Base-by-base conservation (phyloP, 2,888 invertebrate species). In the Monochamus alternatus region DNA sequence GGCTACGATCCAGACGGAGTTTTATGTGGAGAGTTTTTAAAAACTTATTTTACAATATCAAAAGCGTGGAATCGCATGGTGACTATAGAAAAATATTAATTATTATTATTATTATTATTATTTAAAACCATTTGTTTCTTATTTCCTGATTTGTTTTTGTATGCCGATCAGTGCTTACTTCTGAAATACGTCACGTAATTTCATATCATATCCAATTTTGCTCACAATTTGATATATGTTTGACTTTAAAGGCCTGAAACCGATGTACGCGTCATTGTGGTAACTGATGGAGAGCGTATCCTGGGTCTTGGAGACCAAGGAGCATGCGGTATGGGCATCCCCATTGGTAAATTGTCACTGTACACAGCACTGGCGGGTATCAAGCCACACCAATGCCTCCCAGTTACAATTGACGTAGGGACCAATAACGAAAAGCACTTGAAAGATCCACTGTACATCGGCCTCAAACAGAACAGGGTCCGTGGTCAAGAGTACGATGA, bases 261-360 rank as follows among this genome's bases (percentile, higher is more conserved):
- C 31, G 96, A 97, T 87, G 94, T 97, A 4, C 92, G 96, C 5
- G 97, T 96, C 0, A 94, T 97, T 84, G 97, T 98, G 9, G 98
- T 99, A 59, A 99, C 99, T 0, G 99, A 99, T 88, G 99, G 99
- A 14, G 99, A 99, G 89, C 93, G 99, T 73, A 99, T 99, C 88
- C 91, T 99, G 73, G 99, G 99, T 4, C 91, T 99, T 71, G 99
- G 99, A 3, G 99, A 99, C 90, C 91, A 99, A 80, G 99, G 99
- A 7, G 97, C 97, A 3, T 95, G 96, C 87, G 99, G 99, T 10
- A 99, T 99, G 98, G 99, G 99, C 80, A 99, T 99, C 85, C 99
- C 99, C 0, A 95, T 98, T 59, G 99, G 99, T 79, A 99, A 99
- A 90, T 90, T 99, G 81, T 93, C 98, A 3, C 91, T 99, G 8